Base-by-base conservation (phyloP, 1,140 invertebrate species). In the Aphelinus atriplicis region DNA sequence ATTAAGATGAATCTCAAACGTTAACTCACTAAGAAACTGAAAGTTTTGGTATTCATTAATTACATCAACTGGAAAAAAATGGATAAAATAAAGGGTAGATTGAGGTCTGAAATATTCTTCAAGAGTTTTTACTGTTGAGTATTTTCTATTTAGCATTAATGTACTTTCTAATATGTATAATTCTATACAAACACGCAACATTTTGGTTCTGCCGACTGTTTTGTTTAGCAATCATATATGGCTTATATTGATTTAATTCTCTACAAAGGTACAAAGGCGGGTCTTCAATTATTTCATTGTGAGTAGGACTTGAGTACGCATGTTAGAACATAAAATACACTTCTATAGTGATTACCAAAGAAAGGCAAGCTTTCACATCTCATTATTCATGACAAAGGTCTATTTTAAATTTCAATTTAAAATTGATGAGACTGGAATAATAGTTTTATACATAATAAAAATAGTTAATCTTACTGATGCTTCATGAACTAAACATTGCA, bases 161-260 rank as follows among this genome's bases (percentile, higher is more conserved):
- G 69, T 75, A 78, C 78, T 77, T 80, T 76, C 73, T 68, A 76
- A 75, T 81, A 81, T 75, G 60, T 82, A 81, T 81, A 78, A 80
- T 79, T 83, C 81, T 85, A 86, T 85, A 85, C 80, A 87, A 87
- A 87, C 81, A 85, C 80, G 81, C 81, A 84, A 84, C 80, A 83
- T 82, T 83, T 82, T 83, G 82, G 83, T 86, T 86, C 82, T 80
- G 78, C 74, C 76, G 78, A 81, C 71, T 76, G 80, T 77, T 78
- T 78, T 76, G 51, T 77, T 51, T 80, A 81, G 76, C 80, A 77
- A 80, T 81, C 76, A 70, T 78, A 79, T 76, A 80, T 80, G 61
- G 51, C 71, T 68, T 68, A 26, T 76, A 67, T 71, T 67, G 73
- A 76, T 71, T 78, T 79, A 73, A 79, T 80, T 80, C 78, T 81